A percentile compares a stretch with the other conserved stretches of the same genome.
phyloP scores from a whole-genome alignment of 2,113 vertebrate genomes.

The Boleophthalmus pectinirostris region DNA sequence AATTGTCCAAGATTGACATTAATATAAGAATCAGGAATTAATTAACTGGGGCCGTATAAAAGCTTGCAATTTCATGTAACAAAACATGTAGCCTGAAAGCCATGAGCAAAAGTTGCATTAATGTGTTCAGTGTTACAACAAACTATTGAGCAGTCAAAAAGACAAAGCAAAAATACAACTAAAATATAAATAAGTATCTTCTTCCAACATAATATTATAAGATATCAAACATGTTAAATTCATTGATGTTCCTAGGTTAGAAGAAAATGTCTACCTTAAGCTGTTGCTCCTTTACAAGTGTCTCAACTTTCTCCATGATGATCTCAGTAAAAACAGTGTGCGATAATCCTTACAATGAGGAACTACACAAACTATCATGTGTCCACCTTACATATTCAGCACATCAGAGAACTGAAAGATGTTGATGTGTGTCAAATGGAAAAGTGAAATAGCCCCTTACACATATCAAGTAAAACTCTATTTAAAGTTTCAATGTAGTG shows the following conservation, averaged over 20 bases:
- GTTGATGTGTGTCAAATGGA: slow-evolving; percentile 8
- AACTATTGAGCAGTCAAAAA: background rate
- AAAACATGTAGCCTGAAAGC: too few relatives aligned
- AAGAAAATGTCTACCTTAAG: slow-evolving; percentile 68
- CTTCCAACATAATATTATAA: too few relatives aligned
- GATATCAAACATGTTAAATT: slow-evolving; percentile 11
- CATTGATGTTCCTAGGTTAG: background rate
- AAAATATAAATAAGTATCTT: too few relatives aligned
- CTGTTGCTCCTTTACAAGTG: slow-evolving; percentile 67
- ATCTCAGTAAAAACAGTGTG: background rate
- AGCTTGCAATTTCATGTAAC: background rate
- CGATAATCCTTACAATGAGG: background rate
- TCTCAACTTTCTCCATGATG: slow-evolving; percentile 72
- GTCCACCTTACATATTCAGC: slow-evolving; percentile 31
- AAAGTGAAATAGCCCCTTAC: slow-evolving; percentile 11
- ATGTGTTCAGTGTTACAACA: background rate
- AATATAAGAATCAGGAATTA: too few relatives aligned
- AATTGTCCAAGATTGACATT: too few relatives aligned
- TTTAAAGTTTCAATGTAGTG: background rate
- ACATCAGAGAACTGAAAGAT: slow-evolving; percentile 62
- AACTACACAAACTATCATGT: background rate
- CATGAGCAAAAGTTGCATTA: background rate
- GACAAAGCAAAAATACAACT: background rate
- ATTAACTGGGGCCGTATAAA: background rate
- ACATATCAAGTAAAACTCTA: background rate